A percentile compares a stretch with the other conserved stretches of the same genome.
Evolutionary conservation across 2,113 vertebrate genomes (phyloP).

Genomic region (Sinocyclocheilus grahami): DNA sequence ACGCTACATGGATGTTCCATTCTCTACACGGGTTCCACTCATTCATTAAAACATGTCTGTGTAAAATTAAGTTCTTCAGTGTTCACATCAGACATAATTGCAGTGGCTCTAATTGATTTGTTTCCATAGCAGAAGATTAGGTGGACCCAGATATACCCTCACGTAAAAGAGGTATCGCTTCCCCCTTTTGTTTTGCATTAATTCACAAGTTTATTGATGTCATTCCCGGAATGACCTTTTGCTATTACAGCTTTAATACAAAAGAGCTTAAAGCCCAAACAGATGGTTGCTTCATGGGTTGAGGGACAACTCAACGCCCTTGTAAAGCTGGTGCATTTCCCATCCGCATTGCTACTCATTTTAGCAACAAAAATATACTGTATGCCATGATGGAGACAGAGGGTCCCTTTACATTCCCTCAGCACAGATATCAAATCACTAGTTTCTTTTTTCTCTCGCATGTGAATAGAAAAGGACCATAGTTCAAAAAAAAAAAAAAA

Average conservation of each 20-base stretch:
- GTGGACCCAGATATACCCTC: conserved; percentile 40
- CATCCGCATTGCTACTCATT: conserved; percentile 18
- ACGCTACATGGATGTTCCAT: background rate
- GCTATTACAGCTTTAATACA: conserved; percentile 51
- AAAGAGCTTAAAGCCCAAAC: conserved; percentile 41
- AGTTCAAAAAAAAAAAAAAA: background rate
- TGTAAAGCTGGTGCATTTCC: conserved; percentile 42
- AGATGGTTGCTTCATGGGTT: conserved; percentile 54
- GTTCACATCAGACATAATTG: conserved; percentile 41
- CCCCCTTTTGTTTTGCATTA: conserved; percentile 49
- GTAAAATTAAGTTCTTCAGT: conserved; percentile 39
- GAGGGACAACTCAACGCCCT: conserved; percentile 33
- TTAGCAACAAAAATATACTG: conserved; percentile 45
- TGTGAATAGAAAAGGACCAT: conserved; percentile 33
- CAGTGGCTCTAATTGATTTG: conserved; percentile 53
- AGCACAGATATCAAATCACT: conserved; percentile 29
- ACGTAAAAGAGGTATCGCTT: conserved; percentile 34
- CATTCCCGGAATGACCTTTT: conserved; percentile 54
- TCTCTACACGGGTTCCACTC: background rate
- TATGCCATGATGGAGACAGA: conserved; percentile 26
- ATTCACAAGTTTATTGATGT: conserved; percentile 53
- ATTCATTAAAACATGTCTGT: conserved; percentile 17
- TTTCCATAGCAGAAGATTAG: conserved; percentile 54
- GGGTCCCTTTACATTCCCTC: conserved; percentile 35
- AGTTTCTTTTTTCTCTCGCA: background rate